phyloP scores from a whole-genome alignment of 2,888 invertebrate genomes.

The Sminthurinus aureus region DNA sequence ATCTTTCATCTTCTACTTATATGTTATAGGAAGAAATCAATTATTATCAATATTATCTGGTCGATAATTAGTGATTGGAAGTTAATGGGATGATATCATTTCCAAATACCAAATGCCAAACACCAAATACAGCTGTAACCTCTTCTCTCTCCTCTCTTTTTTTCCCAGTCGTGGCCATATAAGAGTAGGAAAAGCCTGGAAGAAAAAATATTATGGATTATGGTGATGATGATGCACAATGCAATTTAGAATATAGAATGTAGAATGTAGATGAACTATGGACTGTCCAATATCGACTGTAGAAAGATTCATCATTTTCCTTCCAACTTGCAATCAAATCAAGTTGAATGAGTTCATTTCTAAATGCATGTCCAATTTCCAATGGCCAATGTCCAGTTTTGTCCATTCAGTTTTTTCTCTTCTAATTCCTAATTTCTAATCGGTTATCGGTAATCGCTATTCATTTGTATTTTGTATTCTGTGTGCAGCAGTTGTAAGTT shows the following conservation, averaged over 20 bases:
- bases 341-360: neutral
- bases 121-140: neutral
- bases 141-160: too few species aligned
- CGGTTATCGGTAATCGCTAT: too few species aligned
- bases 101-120: neutral
- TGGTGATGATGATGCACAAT: neutral
- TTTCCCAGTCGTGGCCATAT: neutral
- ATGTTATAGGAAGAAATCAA: neutral
- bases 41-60: neutral
- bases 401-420: too few species aligned
- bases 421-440: too few species aligned
- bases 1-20: too few species aligned
- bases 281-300: too few species aligned
- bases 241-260: too few species aligned
- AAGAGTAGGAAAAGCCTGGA: neutral
- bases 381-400: too few species aligned
- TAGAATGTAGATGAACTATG: too few species aligned
- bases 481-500: too few species aligned
- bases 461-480: too few species aligned
- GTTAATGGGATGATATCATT: neutral
- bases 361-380: neutral
- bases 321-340: neutral
- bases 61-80: neutral
- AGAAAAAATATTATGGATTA: neutral
- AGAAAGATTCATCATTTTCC: neutral